Conservation (phyloP, 2,113 vertebrate genomes). For the Salminus brasiliensis region DNA sequence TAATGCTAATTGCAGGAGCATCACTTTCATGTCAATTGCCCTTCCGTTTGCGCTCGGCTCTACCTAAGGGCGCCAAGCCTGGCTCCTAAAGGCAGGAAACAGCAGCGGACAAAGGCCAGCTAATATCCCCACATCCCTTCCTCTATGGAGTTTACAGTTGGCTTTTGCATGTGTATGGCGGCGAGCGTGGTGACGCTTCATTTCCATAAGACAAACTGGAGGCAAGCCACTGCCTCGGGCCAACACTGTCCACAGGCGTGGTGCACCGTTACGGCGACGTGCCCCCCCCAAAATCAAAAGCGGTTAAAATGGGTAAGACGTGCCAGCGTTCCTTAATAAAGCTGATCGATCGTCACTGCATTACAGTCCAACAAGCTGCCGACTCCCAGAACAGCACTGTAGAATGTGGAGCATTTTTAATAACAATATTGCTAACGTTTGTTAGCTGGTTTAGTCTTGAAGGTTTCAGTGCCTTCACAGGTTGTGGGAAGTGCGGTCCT, state of each 20-base stretch:
- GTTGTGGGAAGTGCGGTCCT: too few species aligned
- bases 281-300: not conserved
- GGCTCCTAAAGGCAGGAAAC: constrained; percentile 23
- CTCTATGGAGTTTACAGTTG: constrained; percentile 15
- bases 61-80: constrained; percentile 17
- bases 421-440: too few species aligned
- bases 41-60: constrained; percentile 11
- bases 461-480: too few species aligned
- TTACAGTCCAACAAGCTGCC: too few species aligned
- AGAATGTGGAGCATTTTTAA: too few species aligned
- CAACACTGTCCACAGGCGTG: not conserved
- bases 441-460: too few species aligned
- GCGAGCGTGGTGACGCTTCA: not conserved
- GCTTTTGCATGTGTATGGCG: constrained; percentile 34
- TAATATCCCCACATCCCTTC: constrained; percentile 5
- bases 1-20: constrained; percentile 43
- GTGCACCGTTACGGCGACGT: too few species aligned
- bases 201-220: constrained; percentile 20
- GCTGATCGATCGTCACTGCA: too few species aligned
- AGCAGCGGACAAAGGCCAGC: constrained; percentile 15
- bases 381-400: too few species aligned
- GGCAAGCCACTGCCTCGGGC: constrained; percentile 19
- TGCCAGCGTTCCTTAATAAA: too few species aligned
- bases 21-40: constrained; percentile 44
- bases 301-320: too few species aligned